Base-by-base conservation (phyloP, 2,888 invertebrate species). In the Xiphydria camelus region DNA sequence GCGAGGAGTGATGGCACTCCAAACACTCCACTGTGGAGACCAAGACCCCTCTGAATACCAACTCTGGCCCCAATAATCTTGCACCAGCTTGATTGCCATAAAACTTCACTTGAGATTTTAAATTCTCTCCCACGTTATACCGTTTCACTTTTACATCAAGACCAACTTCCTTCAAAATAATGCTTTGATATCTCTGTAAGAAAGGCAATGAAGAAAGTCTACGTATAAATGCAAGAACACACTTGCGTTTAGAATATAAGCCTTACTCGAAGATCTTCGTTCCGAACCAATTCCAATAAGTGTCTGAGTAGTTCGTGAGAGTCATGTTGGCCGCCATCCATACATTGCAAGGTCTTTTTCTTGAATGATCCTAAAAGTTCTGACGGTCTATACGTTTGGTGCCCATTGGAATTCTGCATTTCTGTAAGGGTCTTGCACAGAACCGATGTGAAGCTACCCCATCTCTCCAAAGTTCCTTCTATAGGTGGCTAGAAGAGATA, bases 271-370 rank as follows among this genome's bases (percentile, higher is more conserved):
- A 77, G 59, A 69, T 87, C 86, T 59, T 86, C 85, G 33, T 76
- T 86, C 75, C 89, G 84, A 55, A 96, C 89, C 54, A 88, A 88
- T 75, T 98, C 96, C 38, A 98, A 78, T 34, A 98, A 77, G 77
- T 93, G 92, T 41, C 97, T 79, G 12, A 99, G 80, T 42, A 98
- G 78, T 75, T 99, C 98, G 66, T 99, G 98, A 0, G 97, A 87
- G 73, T 99, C 98, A 68, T 99, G 98, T 68, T 99, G 97, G 62
- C 94, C 91, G 2, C 90, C 94, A 6, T 94, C 94, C 39, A 89
- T 88, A 74, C 96, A 97, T 71, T 94, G 89, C 0, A 91, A 89
- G 68, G 86, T 80, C 58, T 86, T 86, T 55, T 77, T 79, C 45
- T 83, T 85, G 15, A 89, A 78, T 46, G 82, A 82, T 1, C 80